Percentiles rank a stretch among this genome's conserved stretches.
Conservation (phyloP, 2,113 vertebrate species). For the Cricetomys ansorgei region DNA sequence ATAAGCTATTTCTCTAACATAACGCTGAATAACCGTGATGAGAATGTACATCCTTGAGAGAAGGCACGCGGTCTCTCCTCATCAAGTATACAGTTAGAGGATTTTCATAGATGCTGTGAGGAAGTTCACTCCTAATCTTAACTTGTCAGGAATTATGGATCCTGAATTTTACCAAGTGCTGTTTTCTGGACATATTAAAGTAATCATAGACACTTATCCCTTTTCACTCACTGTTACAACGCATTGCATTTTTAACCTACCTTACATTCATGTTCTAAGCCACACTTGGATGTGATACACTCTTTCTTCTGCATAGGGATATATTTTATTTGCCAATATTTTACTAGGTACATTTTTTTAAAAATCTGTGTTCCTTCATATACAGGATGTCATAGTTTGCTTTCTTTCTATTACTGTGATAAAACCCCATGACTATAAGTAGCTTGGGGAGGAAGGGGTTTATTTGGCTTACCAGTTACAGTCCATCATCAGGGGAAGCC, state of each 20-base stretch:
- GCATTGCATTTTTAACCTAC: background rate
- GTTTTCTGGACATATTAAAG: conserved; percentile 22
- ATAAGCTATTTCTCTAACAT: background rate
- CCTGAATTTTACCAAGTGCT: background rate
- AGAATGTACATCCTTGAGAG: background rate
- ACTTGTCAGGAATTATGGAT: background rate
- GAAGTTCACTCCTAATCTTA: background rate
- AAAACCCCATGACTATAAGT: background rate
- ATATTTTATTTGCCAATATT: background rate
- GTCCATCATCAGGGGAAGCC: background rate
- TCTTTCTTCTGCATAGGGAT: background rate
- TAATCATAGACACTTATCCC: background rate
- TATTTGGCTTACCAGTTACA: background rate
- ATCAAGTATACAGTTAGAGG: background rate
- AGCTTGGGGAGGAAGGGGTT: background rate
- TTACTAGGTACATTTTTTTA: background rate
- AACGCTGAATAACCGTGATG: background rate
- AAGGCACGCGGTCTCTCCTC: background rate
- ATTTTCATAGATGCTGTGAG: background rate
- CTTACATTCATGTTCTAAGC: background rate
- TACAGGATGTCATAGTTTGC: background rate
- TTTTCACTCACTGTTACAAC: background rate
- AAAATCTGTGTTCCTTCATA: background rate
- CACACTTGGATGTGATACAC: background rate
- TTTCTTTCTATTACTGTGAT: background rate